These are phyloP conservation scores for Adelognathus sp. DNA, from an alignment of 2,888 invertebrate genomes.

Conservation along the genomic window DNA sequence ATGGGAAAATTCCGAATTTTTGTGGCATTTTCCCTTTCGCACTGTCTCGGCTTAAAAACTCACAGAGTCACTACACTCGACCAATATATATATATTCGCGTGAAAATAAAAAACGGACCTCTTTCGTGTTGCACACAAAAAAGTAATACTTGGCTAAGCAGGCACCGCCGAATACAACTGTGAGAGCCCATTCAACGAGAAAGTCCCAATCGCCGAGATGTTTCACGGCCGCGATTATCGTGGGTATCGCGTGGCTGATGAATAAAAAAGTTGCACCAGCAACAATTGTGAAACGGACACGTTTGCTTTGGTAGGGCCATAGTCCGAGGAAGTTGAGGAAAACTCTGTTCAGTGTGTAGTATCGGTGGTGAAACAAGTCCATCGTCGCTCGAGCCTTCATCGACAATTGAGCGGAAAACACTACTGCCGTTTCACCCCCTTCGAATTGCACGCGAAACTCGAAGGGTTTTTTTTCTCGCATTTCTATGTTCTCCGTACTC, in stretches of 20 bases:
- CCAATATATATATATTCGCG: too few species aligned
- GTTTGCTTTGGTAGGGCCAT: constrained; percentile 1
- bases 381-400: not conserved
- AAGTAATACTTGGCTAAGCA: not conserved
- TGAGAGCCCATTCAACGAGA: not conserved
- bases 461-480: too few species aligned
- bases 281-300: not conserved
- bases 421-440: not conserved
- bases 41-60: too few species aligned
- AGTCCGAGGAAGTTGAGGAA: not conserved
- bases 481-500: too few species aligned
- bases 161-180: not conserved
- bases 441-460: not conserved
- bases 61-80: too few species aligned
- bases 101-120: too few species aligned
- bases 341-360: not conserved
- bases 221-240: not conserved
- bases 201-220: not conserved
- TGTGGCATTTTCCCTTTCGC: too few species aligned
- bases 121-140: not conserved
- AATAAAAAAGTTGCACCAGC: not conserved
- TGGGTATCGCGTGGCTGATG: not conserved
- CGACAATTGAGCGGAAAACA: not conserved
- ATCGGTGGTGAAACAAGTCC: constrained; percentile 1
- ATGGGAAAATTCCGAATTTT: too few species aligned